These are phyloP conservation scores for Helarctos malayanus DNA, from an alignment of 2,797 vertebrate genomes.

Conservation along the genomic window DNA sequence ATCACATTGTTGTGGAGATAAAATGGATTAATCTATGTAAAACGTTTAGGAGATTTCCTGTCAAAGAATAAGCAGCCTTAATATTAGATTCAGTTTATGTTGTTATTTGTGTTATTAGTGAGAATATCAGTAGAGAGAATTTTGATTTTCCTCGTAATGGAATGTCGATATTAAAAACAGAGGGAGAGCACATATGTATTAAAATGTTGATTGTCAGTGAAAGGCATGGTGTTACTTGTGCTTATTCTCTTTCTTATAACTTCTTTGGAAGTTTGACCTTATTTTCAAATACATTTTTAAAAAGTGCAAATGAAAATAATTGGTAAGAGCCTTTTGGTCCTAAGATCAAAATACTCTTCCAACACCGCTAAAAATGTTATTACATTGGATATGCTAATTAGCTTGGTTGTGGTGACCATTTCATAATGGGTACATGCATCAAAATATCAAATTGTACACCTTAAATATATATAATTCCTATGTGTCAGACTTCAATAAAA, in stretches of 20 bases:
- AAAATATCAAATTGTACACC: not conserved
- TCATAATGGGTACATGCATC: not conserved
- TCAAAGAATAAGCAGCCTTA: not conserved
- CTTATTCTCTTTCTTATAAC: not conserved
- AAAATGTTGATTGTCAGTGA: not conserved
- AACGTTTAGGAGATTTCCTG: not conserved
- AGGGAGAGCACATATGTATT: not conserved
- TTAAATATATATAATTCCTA: not conserved
- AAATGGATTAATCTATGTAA: not conserved
- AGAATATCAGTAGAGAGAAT: not conserved
- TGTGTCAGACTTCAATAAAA: not conserved
- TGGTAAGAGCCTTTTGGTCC: not conserved
- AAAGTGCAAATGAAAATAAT: slow-evolving; percentile 10
- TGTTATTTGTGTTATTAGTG: not conserved
- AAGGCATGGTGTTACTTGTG: not conserved
- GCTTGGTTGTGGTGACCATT: not conserved
- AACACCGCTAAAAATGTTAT: not conserved
- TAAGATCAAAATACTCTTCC: slow-evolving; percentile 6
- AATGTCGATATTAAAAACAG: not conserved
- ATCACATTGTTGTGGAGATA: not conserved
- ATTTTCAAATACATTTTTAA: not conserved
- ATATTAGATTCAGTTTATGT: not conserved
- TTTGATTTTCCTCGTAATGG: not conserved
- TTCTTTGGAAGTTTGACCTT: not conserved
- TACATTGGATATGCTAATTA: not conserved